Base-by-base conservation (phyloP, 2,888 invertebrate genomes). In the Eurytoma californica region DNA sequence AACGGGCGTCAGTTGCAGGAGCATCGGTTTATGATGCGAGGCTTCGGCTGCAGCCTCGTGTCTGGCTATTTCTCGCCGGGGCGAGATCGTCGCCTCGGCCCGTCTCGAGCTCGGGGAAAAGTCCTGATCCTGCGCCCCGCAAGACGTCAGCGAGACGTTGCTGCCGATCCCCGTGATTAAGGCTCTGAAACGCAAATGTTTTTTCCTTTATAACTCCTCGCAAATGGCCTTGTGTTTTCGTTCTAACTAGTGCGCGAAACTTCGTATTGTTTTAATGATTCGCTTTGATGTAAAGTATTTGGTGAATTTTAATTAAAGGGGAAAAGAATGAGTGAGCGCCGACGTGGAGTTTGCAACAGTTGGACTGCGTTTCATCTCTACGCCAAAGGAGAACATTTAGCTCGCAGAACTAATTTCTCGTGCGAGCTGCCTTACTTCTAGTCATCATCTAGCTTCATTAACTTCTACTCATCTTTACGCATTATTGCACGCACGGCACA, bases 101-200 rank as follows among this genome's bases (percentile, higher is more conserved):
- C 55, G 39, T 9, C 39, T 39, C 9, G 39, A 39, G 39, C 39
- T 9, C 39, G 18, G 9, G 12, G n/a, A 63, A 18, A 85, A 82
- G 67, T 87, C 87, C 47, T 86, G 87, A 58, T 88, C 88, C 65
- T 87, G 87, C 14, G 84, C 84, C 16, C 88, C 84, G 74, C 87
- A 87, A 2, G 87, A 87, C 4, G 89, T 88, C 39, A 89, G 82
- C n/a, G 89, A 89, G 84, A 86, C 85, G 84, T 89, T 89, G 79
- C 89, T 89, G 60, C 89, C 89, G 63, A 89, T 85, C 13, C 87
- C 87, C 39, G 85, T 85, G 66, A 89, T 85, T 24, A 89, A 83
- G 18, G 88, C 87, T 28, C 88, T 89, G 76, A 0, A 60, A 65
- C 0, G 47, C 39, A 13, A 39, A 55, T 39, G 0, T 9, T 9